These are phyloP conservation scores for Cataglyphis altisquamis DNA, from an alignment of 2,888 invertebrate species.

Conservation along the genomic window DNA sequence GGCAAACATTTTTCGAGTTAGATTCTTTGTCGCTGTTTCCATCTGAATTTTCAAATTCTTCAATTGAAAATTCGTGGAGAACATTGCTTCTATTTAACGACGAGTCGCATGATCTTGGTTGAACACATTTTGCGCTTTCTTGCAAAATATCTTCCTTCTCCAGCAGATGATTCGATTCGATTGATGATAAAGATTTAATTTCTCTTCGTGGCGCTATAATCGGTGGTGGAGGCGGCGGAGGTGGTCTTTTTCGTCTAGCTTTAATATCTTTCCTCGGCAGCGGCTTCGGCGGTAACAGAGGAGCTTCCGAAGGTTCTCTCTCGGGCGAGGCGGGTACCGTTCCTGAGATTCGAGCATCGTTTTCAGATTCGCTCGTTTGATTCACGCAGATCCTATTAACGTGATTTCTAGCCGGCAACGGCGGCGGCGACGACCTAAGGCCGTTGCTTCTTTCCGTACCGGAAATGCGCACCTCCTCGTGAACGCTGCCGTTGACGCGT, in stretches of 20 bases:
- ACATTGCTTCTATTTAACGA: constrained; percentile 4
- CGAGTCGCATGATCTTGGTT: background rate
- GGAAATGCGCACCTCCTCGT: constrained; percentile 51
- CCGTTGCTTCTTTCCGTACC: constrained; percentile 7
- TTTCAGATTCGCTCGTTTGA: constrained; percentile 45
- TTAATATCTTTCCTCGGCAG: constrained; percentile 84
- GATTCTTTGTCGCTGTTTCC: background rate
- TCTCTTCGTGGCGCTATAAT: constrained; percentile 72
- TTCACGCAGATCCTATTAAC: constrained; percentile 80
- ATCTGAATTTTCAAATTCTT: background rate
- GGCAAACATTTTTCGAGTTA: background rate
- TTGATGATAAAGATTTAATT: constrained; percentile 60
- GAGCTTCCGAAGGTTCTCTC: constrained; percentile 54
- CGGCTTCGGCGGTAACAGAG: constrained; percentile 85
- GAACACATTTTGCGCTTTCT: constrained; percentile 1
- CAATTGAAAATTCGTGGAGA: background rate
- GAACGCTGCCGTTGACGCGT: constrained; percentile 77
- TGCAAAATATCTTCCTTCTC: constrained; percentile 33
- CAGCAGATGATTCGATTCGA: constrained; percentile 43
- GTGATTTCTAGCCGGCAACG: constrained; percentile 79
- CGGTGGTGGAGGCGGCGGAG: constrained; percentile 85
- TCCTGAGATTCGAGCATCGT: constrained; percentile 33
- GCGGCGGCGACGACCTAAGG: constrained; percentile 61
- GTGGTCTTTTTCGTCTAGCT: constrained; percentile 83
- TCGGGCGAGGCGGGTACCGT: constrained; percentile 10